Evolutionary conservation across 2,888 invertebrate genomes (phyloP).

Genomic region (Platycheirus albimanus): DNA sequence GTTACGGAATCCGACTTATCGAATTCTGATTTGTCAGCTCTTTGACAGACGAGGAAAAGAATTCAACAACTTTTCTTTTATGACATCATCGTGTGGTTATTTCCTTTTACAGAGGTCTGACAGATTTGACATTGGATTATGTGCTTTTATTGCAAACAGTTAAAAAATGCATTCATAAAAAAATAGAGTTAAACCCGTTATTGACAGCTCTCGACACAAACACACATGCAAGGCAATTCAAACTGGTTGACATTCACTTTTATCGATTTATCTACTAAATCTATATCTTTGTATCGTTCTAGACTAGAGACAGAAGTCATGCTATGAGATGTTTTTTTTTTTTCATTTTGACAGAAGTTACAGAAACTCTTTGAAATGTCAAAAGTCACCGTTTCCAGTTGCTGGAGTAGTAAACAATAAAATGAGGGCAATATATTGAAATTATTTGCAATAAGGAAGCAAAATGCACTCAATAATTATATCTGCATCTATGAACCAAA

Average conservation of each 20-base stretch:
- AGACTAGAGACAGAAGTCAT: neutral
- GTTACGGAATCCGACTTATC: conserved; percentile 1
- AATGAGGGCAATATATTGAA: conserved; percentile 7
- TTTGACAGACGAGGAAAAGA: conserved; percentile 16
- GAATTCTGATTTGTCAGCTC: conserved; percentile 36
- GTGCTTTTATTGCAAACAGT: conserved; percentile 17
- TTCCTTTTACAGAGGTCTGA: conserved; percentile 44
- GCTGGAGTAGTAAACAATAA: conserved; percentile 18
- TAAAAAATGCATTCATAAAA: conserved; percentile 41
- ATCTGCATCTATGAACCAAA: conserved; percentile 26
- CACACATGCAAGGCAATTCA: neutral
- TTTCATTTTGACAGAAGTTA: conserved; percentile 16
- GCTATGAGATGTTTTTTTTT: neutral
- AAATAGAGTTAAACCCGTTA: conserved; percentile 37
- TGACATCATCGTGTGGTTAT: conserved; percentile 49
- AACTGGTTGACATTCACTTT: conserved; percentile 65
- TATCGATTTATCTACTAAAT: conserved; percentile 10
- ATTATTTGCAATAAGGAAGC: conserved; percentile 29
- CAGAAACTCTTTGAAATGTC: conserved; percentile 23
- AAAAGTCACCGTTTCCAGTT: conserved; percentile 25
- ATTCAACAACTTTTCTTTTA: conserved; percentile 22
- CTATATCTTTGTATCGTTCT: conserved; percentile 25
- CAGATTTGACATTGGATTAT: conserved; percentile 37
- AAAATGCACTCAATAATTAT: conserved; percentile 35
- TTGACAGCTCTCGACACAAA: neutral